Base-by-base conservation (phyloP, 2,797 vertebrate genomes). In the Chrosomus eos region DNA sequence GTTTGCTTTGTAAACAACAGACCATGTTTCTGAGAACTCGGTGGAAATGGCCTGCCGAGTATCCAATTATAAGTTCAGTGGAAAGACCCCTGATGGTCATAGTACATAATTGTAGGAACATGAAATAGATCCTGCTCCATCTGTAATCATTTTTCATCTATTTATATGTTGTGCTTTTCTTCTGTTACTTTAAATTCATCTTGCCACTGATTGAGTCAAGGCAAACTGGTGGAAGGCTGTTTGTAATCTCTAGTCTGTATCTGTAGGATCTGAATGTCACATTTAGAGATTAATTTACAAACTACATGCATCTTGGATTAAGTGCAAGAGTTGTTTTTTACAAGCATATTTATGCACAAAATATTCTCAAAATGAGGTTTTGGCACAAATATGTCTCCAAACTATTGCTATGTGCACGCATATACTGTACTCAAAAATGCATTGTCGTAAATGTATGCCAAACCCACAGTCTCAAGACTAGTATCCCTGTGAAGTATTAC, bases 101-200 rank as follows among this genome's bases (percentile, higher is more conserved):
- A 11, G 64, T 58, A 64, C 64, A 51, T 31, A 38, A 78, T 58
- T 83, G 33, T 58, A 76, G 33, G 45, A 58, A 8, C 38, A 77
- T 84, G 78, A 91, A 88, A 89, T 90, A 88, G 76, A 89, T 87
- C 53, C 68, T 88, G 78, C 88, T 88, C 78, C 67, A 67, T 78
- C 64, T 75, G 58, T 62, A 18, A 19, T 7, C 48, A 48, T 36
- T 66, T n/a, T 43, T 74, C 21, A 14, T 36, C n/a, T 45, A n/a
- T 82, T 74, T 31, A 73, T 45, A 45, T 67, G 76, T 45, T 60
- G 51, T 71, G n/a, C 66, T 70, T 51, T 80, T 38, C 58, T 18
- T 8, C 33, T 40, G 3, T 55, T 40, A 10, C 23, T 58, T 68
- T 43, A 45, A 84, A 70, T 55, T 38, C 11, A 83, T 66, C 60